phyloP scores from a whole-genome alignment of 2,113 vertebrate genomes.

The Melanotaenia duboulayi region DNA sequence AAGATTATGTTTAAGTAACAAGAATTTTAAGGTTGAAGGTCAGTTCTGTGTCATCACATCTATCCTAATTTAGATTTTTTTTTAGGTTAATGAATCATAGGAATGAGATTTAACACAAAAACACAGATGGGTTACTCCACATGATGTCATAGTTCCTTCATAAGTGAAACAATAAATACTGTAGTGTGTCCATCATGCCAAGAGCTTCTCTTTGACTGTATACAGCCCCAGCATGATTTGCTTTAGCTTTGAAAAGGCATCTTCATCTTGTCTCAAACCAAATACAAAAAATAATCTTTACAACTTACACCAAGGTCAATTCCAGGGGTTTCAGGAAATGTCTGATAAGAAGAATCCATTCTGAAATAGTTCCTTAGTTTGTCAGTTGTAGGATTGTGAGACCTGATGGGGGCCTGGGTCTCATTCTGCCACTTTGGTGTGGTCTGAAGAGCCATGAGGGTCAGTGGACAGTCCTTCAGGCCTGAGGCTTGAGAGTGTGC shows the following conservation, averaged over 20 bases:
- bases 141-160: slow-evolving; percentile 40
- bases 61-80: slow-evolving; percentile 1
- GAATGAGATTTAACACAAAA: slow-evolving; percentile 52
- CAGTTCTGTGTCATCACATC: slow-evolving; percentile 5
- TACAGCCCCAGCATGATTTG: slow-evolving; percentile 8
- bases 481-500: slow-evolving; percentile 28
- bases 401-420: slow-evolving; percentile 84
- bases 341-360: slow-evolving; percentile 23
- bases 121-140: slow-evolving; percentile 45
- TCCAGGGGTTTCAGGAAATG: neutral
- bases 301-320: neutral
- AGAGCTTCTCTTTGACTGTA: slow-evolving; percentile 38
- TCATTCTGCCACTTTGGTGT: slow-evolving; percentile 78
- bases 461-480: slow-evolving; percentile 33
- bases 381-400: slow-evolving; percentile 82
- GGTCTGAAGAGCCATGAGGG: slow-evolving; percentile 37
- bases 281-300: neutral
- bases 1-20: neutral
- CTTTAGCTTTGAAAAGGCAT: slow-evolving; percentile 1
- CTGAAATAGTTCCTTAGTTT: slow-evolving; percentile 15
- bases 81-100: slow-evolving; percentile 21
- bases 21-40: slow-evolving; percentile 13
- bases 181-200: slow-evolving; percentile 9
- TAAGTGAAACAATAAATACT: slow-evolving; percentile 22
- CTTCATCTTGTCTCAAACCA: slow-evolving; percentile 5